Evolutionary conservation across 2,797 vertebrate species (phyloP), one percentile per base, ranked within the genome.

Genomic region (Delichon dasypus): DNA sequence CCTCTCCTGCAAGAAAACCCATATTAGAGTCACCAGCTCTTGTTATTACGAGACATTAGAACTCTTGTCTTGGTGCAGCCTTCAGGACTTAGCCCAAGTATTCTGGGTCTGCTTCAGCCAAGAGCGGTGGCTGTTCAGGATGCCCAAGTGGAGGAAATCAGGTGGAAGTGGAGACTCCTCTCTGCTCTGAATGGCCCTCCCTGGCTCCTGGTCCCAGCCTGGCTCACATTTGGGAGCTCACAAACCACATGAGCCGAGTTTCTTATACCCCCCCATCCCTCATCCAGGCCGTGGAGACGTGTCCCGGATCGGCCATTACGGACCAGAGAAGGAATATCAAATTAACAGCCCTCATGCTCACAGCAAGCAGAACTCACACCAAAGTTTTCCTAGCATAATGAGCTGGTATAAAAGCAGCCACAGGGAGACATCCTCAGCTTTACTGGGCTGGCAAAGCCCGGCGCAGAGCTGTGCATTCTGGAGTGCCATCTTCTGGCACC

Each of bases 401-500:
- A 94, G 91, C 93, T 94, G 94, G 45, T 94, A 44, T 81, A 91
- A 95, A 95, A 96, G 89, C 95, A 94, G 96, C 94, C 96, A 94
- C 93, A 94, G 96, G 94, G 95, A 95, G 95, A 95, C 89, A 95
- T 90, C 73, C 6, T 61, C 30, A 0, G 70, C 73, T 72, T 94
- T 84, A 84, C 40, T 68, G 79, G 88, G 89, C 93, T 95, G 93
- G 74, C 78, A 90, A 26, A 88, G 36, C 62, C 85, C 55, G 93
- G 73, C 85, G 55, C 20, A 18, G 11, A 91, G 94, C 95, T 85
- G 75, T 3, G 40, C 93, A 92, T 96, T 95, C 94, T 96, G 76
- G 96, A 96, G 94, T 95, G 93, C 96, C 95, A 97, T 95, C 95
- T 95, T 95, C 95, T 96, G 95, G 94, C 94, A 87, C 77, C 75